Conservation (phyloP, 2,113 vertebrate species). For the Platysternon megacephalum region DNA sequence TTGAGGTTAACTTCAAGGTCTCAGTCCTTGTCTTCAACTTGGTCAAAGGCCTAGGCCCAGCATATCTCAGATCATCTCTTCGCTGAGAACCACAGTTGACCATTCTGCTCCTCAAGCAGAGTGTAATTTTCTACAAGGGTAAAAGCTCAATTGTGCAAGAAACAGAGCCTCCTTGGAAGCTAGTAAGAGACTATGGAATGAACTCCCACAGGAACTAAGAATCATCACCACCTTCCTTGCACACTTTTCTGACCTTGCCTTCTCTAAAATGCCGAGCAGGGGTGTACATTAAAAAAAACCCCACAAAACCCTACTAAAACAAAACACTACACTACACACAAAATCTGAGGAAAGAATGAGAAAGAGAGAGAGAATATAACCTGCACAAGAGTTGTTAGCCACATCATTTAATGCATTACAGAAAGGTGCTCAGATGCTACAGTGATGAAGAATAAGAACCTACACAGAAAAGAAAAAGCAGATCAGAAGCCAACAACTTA, state of each 20-base stretch:
- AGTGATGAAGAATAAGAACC: not conserved
- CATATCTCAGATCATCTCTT: too few species aligned
- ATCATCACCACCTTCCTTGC: rapidly evolving
- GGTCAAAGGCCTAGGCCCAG: not conserved
- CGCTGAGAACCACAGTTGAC: too few species aligned
- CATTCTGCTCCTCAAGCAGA: not conserved
- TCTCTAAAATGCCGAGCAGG: not conserved
- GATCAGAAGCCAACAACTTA: rapidly evolving
- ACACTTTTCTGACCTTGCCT: rapidly evolving
- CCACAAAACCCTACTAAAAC: rapidly evolving
- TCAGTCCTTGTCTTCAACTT: not conserved
- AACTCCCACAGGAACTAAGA: not conserved
- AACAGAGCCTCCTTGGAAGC: not conserved
- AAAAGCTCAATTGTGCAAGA: rapidly evolving
- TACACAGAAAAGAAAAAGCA: rapidly evolving
- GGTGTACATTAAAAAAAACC: rapidly evolving
- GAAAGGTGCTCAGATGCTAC: not conserved
- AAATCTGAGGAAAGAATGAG: rapidly evolving
- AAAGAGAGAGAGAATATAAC: not conserved
- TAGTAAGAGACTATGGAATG: too few species aligned
- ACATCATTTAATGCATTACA: rapidly evolving
- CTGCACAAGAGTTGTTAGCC: not conserved
- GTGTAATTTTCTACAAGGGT: not conserved
- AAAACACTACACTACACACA: rapidly evolving
- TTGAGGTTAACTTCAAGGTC: not conserved